Base-by-base conservation (phyloP, 2,888 invertebrate genomes). In the Trissonchulus sp. region DNA sequence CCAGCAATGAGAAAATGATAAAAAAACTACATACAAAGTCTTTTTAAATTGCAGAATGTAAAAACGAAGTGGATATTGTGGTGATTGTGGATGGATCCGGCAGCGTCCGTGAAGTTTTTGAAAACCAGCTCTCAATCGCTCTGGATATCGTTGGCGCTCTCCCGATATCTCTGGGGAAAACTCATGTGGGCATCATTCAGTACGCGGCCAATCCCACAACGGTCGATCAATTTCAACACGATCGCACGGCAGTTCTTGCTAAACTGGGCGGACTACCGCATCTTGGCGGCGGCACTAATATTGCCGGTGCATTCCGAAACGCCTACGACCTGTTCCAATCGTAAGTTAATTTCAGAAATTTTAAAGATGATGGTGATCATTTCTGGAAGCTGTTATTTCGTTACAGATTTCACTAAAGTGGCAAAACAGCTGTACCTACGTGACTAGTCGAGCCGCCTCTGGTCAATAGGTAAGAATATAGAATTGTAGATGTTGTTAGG, bases 271-370 rank as follows among this genome's bases (percentile, higher is more conserved):
- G 15, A 18, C 68, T 65, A 28, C 68, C 31, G 15, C 68, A 65
- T 28, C 8, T 65, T n/a, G 35, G 68, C n/a, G 68, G 68, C 31
- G n/a, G 68, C n/a, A 65, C 68, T 18, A 65, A 65, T n/a, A n/a
- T 65, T 8, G 68, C 68, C 68, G 28, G n/a, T 65, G 68, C 68
- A 8, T 65, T 65, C n/a, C 15, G 8, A 28, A 18, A 33, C n/a
- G 68, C 68, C 8, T 28, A 65, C 8, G 68, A 18, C 31, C 68
- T 33, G 28, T 28, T 65, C 8, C 8, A 8, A 33, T 18, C 8
- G 68, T 65, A 65, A 34, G 68, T 28, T 15, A 48, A 48, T n/a
- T n/a, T n/a, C n/a, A n/a, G n/a, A n/a, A n/a, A n/a, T n/a, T n/a
- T n/a, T n/a, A n/a, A n/a, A n/a, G n/a, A n/a, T n/a, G n/a, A n/a